Base-by-base conservation (phyloP, 1,140 invertebrate genomes). In the Camponotus floridanus region DNA sequence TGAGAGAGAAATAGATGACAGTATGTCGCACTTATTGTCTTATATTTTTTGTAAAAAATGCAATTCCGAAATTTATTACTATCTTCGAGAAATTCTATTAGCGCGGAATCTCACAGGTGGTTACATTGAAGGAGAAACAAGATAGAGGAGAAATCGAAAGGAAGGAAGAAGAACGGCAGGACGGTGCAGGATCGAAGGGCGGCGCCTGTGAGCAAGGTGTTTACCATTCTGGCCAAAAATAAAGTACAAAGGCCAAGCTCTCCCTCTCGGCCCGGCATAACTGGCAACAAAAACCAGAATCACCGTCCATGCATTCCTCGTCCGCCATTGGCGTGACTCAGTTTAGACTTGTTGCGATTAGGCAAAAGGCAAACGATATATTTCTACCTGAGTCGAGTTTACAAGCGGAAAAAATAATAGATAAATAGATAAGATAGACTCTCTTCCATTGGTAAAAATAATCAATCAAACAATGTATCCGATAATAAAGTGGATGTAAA, bases 131-230 rank as follows among this genome's bases (percentile, higher is more conserved):
- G 51, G 80, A 86, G 70, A 48, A 57, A 67, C 73, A 71, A 89
- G 86, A 85, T 76, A 15, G 55, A 64, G 64, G 74, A 86, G 64
- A 59, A 84, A 45, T 65, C 33, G 74, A 89, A 70, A 85, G 76
- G 51, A 68, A 48, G 71, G 61, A 48, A 76, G 55, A 78, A 86
- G 86, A 26, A 86, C 55, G 48, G 76, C 81, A 92, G 88, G 91
- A 87, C 78, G 70, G 48, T 26, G 70, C 79, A 74, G 86, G 65
- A 87, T 79, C 88, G 88, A 88, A 89, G 92, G 92, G 92, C 94
- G 93, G 93, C 93, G 93, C 93, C 93, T 94, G 87, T 90, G 92
- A 92, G 93, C 93, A 94, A 94, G 93, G 93, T 94, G 93, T 94
- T 94, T 93, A 94, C 92, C 93, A 94, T 94, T 94, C 90, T 86